Evolutionary conservation across 1,140 invertebrate species (phyloP), one percentile per base, ranked within the genome.

Genomic region (Bombus affinis): DNA sequence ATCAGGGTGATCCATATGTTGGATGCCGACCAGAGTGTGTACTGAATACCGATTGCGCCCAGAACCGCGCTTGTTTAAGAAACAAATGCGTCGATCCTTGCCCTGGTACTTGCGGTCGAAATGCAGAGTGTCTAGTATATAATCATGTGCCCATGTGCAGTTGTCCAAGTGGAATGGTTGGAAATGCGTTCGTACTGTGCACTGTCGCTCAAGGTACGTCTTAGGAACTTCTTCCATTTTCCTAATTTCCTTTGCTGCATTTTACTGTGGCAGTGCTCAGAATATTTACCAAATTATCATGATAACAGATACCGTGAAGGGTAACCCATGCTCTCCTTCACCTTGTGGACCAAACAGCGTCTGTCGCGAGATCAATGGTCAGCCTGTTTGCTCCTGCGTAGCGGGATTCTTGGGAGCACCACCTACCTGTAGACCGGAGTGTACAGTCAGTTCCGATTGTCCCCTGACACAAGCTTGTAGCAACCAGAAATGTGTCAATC

Each of bases 131-230:
- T 92, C 96, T 96, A 90, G 96, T 97, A 3, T 95, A 96, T 13
- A 97, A 97, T 94, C 97, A 97, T 90, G 95, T 97, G 65, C 96
- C 97, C 10, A 96, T 96, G 83, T 98, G 97, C 89, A 96, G 95
- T 76, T 98, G 97, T 92, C 95, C 96, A 97, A 98, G 47, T 53
- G 47, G 47, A 18, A 53, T 22, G 47, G 47, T 53, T 53, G 47
- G 47, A 0, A 53, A 53, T 95, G 97, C 97, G 70, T 97, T 97
- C 85, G 95, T 95, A 25, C 94, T 92, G 76, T 97, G 97, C 84
- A 90, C 92, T 71, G 81, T 94, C 77, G 88, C 94, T 78, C 93
- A 94, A 93, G 93, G 95, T 96, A 92, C 10, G 37, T 22, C 5
- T 6, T 0, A 22, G 47, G 2, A 47, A 6, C 47, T 53, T 22